phyloP scores from a whole-genome alignment of 2,888 invertebrate genomes.

The Hipparchia sbordonii region DNA sequence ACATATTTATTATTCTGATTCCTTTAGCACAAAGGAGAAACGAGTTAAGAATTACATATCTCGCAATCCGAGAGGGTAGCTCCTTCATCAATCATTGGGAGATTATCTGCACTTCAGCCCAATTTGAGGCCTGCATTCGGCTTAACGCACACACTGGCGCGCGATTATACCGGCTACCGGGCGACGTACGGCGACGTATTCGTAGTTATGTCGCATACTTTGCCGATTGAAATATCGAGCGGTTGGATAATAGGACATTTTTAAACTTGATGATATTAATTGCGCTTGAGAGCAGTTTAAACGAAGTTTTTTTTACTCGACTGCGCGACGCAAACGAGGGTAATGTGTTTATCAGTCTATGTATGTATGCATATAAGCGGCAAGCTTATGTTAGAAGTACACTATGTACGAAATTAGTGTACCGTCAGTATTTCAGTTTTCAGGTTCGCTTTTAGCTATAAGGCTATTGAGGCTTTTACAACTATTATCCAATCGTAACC shows the following conservation, averaged over 20 bases:
- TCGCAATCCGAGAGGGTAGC: slow-evolving; percentile 47
- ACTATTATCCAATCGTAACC: too few relatives aligned
- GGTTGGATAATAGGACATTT: slow-evolving; percentile 1
- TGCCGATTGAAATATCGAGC: slow-evolving; percentile 17
- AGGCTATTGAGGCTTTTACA: too few relatives aligned
- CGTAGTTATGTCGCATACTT: slow-evolving; percentile 3
- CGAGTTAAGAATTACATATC: slow-evolving; percentile 34
- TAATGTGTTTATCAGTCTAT: too few relatives aligned
- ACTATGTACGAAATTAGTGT: too few relatives aligned
- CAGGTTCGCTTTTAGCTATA: too few relatives aligned
- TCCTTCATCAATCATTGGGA: slow-evolving; percentile 54
- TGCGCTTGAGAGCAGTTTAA: background rate
- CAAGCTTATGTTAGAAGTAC: too few relatives aligned
- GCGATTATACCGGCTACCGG: slow-evolving; percentile 34
- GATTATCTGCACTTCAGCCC: slow-evolving; percentile 85
- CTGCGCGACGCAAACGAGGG: too few relatives aligned
- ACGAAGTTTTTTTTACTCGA: too few relatives aligned
- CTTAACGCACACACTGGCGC: slow-evolving; percentile 68
- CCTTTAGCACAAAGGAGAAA: slow-evolving; percentile 31
- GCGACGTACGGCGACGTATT: background rate
- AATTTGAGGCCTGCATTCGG: slow-evolving; percentile 76
- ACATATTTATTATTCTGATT: slow-evolving; percentile 21
- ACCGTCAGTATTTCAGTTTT: too few relatives aligned
- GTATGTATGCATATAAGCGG: too few relatives aligned
- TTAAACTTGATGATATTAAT: background rate